These are phyloP conservation scores for Agrochola litura DNA, from an alignment of 2,888 invertebrate genomes.

Conservation along the genomic window DNA sequence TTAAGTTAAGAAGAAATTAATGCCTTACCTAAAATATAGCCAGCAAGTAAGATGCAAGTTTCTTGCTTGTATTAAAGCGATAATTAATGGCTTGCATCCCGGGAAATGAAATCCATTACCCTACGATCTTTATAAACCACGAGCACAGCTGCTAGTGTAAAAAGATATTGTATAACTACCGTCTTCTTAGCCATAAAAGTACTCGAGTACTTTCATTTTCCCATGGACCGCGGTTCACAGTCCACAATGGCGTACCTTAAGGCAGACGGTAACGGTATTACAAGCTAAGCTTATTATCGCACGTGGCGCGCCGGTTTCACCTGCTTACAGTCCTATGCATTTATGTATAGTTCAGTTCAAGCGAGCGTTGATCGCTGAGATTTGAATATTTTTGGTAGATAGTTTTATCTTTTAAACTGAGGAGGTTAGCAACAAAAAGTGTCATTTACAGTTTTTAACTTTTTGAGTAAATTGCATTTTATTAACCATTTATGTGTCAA, in stretches of 20 bases:
- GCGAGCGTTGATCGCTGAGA: neutral
- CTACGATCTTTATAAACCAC: neutral
- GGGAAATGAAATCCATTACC: constrained; percentile 2
- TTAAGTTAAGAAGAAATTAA: neutral
- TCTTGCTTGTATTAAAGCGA: neutral
- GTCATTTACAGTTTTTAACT: no score
- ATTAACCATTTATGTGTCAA: no score
- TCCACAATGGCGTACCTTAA: constrained; percentile 19
- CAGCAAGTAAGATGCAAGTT: no score
- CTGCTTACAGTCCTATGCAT: neutral
- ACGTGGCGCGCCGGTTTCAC: constrained; percentile 43
- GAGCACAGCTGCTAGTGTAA: neutral
- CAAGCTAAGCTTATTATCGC: constrained; percentile 47
- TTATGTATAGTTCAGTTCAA: neutral
- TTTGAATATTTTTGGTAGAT: constrained; percentile 6
- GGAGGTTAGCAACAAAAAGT: no score
- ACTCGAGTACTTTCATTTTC: constrained; percentile 50
- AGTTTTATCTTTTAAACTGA: no score
- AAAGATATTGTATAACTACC: constrained; percentile 10
- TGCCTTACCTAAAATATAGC: neutral
- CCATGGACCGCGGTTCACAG: neutral
- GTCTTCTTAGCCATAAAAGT: constrained; percentile 31
- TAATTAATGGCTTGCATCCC: neutral
- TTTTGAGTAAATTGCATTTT: no score
- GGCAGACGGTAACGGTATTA: constrained; percentile 50